Evolutionary conservation across 2,888 invertebrate species (phyloP).

Genomic region (Pandemis cinnamomeana): DNA sequence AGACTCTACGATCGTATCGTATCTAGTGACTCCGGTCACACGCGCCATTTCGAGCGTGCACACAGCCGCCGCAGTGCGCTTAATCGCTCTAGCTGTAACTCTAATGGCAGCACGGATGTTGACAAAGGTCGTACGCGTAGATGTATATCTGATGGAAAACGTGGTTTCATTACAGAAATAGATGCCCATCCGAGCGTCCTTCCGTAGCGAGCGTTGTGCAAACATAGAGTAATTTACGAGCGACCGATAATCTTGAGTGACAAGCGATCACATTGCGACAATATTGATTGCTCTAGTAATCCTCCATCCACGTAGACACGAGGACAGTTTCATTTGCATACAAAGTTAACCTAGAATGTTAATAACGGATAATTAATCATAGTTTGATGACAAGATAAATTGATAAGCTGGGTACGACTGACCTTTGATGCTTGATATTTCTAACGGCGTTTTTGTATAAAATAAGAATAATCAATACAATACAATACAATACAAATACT

Average conservation of each 20-base stretch:
- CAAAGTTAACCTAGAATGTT: conserved; percentile 26
- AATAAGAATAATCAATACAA: conserved; percentile 31
- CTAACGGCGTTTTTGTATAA: background rate
- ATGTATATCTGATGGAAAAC: conserved; percentile 21
- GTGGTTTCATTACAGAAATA: conserved; percentile 10
- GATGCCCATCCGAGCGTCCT: conserved; percentile 13
- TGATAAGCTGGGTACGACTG: conserved; percentile 19
- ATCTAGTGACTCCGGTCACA: conserved; percentile 30
- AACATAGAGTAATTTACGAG: conserved; percentile 61
- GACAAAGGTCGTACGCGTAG: conserved; percentile 30
- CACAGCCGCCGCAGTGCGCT: conserved; percentile 29
- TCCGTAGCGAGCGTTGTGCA: conserved; percentile 49
- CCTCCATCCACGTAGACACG: conserved; percentile 41
- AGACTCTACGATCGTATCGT: conserved; percentile 36
- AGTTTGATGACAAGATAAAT: conserved; percentile 24
- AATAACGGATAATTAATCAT: conserved; percentile 26
- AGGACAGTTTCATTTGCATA: conserved; percentile 26
- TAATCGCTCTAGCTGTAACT: conserved; percentile 28
- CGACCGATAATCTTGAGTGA: conserved; percentile 62
- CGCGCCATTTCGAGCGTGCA: conserved; percentile 29
- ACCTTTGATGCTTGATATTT: conserved; percentile 28
- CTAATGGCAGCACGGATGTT: conserved; percentile 26
- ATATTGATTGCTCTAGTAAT: conserved; percentile 62
- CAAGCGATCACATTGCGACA: conserved; percentile 58
- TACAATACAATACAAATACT: no score